Evolutionary conservation across 2,113 vertebrate genomes (phyloP).

Genomic region (Esox niger): DNA sequence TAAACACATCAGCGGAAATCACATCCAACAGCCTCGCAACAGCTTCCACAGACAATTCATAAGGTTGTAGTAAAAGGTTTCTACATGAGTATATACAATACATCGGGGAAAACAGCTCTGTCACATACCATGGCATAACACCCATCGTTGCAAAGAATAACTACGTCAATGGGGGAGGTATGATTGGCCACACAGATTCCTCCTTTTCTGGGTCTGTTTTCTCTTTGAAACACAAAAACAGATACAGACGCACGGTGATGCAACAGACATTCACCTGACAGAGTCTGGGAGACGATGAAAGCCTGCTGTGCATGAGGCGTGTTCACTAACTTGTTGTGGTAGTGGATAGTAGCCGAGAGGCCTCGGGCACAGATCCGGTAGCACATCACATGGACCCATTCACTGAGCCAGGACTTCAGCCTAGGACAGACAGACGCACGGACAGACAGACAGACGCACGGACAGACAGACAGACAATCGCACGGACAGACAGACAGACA

Average conservation of each 20-base stretch:
- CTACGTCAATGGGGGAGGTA: constrained; percentile 89
- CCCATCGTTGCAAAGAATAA: constrained; percentile 92
- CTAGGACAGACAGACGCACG: no score
- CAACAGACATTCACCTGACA: background rate
- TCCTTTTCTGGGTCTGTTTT: constrained; percentile 89
- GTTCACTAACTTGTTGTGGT: constrained; percentile 86
- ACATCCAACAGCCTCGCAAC: background rate
- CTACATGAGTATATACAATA: no score
- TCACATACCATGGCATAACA: constrained; percentile 93
- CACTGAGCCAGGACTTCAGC: constrained; percentile 85
- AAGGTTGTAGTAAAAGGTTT: no score
- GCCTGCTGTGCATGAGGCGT: background rate
- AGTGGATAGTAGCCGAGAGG: constrained; percentile 88
- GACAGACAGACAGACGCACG: background rate
- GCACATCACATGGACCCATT: constrained; percentile 92
- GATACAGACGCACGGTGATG: background rate
- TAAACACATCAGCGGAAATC: background rate
- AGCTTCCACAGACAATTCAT: no score
- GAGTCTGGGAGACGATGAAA: background rate
- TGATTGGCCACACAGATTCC: constrained; percentile 98
- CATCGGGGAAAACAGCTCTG: no score
- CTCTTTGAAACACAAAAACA: constrained; percentile 68
- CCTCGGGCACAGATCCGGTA: constrained; percentile 92
- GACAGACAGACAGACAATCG: no score
- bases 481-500: background rate